Percentiles rank a stretch among this genome's conserved stretches.
phyloP scores from a whole-genome alignment of 2,888 invertebrate species.

The Oegoconia quadripuncta region DNA sequence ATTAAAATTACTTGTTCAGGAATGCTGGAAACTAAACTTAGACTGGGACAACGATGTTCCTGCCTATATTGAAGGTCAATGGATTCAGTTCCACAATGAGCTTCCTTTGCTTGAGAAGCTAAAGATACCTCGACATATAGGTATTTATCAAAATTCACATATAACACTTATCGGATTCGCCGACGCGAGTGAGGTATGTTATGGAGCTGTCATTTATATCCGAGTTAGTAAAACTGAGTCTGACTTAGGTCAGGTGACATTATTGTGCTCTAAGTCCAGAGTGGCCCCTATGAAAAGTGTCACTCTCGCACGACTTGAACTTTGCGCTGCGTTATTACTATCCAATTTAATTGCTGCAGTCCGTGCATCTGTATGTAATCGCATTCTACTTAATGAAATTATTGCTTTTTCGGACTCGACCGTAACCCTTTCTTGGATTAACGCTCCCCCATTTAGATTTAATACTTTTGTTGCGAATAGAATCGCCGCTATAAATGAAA shows the following conservation, averaged over 20 bases:
- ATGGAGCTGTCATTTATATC: neutral
- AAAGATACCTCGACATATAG: neutral
- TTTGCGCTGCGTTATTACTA: neutral
- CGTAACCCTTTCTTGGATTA: neutral
- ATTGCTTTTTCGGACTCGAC: neutral
- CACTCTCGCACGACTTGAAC: neutral
- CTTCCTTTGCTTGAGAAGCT: neutral
- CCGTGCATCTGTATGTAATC: neutral
- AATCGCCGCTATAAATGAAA: neutral
- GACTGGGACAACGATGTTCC: neutral
- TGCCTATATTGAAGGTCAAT: neutral
- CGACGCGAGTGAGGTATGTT: constrained; percentile 3
- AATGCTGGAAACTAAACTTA: neutral
- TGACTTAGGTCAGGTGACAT: neutral
- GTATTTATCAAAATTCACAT: neutral
- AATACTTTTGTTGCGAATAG: no score
- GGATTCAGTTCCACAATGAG: neutral
- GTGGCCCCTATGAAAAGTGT: neutral
- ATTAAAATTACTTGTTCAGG: no score
- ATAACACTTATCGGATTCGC: neutral
- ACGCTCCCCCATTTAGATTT: neutral
- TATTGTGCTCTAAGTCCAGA: neutral
- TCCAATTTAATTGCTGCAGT: neutral
- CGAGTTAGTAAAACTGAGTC: neutral
- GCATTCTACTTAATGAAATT: neutral